Evolutionary conservation across 2,113 vertebrate species (phyloP), one percentile per base, ranked within the genome.

Genomic region (Nibea albiflora): DNA sequence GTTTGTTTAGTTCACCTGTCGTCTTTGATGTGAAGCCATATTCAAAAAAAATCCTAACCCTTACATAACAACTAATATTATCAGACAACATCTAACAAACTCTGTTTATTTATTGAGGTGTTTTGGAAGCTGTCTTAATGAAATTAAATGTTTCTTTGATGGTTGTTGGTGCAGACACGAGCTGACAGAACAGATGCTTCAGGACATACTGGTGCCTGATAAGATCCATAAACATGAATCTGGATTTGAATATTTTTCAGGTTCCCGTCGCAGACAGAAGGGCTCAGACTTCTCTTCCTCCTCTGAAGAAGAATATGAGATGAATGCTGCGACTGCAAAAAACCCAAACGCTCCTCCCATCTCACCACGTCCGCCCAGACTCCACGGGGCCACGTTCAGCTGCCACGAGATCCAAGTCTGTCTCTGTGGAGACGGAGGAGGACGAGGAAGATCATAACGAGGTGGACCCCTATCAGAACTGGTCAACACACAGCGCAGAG

Each of bases 231-330:
- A 10, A 73, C 67, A 35, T 54, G 0, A 31, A 47, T 50, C 22
- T 53, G 3, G 20, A 46, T 22, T 17, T 0, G 24, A 50, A 78
- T 85, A 84, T 93, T 4, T 4, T 9, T 5, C 92, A 98, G 98
- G 92, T 85, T 93, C 95, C 1, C 95, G 95, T 67, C 93, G 94
- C 84, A 95, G 95, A 90, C 96, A 95, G 76, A 98, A 96, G 90
- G 96, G 95, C 83, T 97, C 97, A 1, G 97, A 98, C 92, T 97
- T 96, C 91, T 97, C 96, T 10, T 99, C 98, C 28, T 98, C 97
- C 66, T 98, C 97, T 3, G 98, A 99, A 79, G 98, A 99, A 84
- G 98, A 99, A 56, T 97, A 93, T 47, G 95, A 96, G 91, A 93
- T 89, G 67, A 95, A 88, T 85, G 93, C 96, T 19, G 92, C 93